phyloP scores from a whole-genome alignment of 92 coral and sea anemone genomes.

The Scolanthus callimorphus region DNA sequence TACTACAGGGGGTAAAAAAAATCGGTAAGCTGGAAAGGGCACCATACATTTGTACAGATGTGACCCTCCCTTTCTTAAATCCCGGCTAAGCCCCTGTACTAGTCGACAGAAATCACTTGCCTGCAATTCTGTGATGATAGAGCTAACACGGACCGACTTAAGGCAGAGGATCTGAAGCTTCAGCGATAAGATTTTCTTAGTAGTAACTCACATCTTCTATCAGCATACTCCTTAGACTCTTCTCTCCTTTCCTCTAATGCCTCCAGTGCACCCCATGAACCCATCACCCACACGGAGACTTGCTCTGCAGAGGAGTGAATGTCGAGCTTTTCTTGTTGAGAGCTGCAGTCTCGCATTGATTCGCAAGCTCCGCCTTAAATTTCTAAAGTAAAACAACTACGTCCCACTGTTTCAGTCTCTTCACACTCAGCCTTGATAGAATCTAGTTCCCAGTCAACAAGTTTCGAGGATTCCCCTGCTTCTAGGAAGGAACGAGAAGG shows the following conservation, averaged over 20 bases:
- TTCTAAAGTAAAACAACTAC: conserved; percentile 55
- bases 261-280: conserved; percentile 83
- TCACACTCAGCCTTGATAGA: conserved; percentile 48
- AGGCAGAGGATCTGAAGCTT: conserved; percentile 73
- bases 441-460: conserved; percentile 78
- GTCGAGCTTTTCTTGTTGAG: conserved; percentile 67
- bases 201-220: conserved; percentile 42
- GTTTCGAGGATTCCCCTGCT: conserved; percentile 65
- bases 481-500: conserved; percentile 33
- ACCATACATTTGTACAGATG: no score
- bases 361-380: conserved; percentile 53
- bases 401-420: conserved; percentile 66
- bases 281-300: conserved; percentile 73
- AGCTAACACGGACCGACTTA: conserved; percentile 53
- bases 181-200: conserved; percentile 56
- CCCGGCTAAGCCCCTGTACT: no score
- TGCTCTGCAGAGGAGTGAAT: conserved; percentile 43
- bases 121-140: conserved; percentile 54
- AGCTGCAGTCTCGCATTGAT: conserved; percentile 61
- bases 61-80: no score
- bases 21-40: no score
- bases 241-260: conserved; percentile 62
- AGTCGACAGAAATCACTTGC: conserved; percentile 21
- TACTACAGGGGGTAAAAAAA: no score
- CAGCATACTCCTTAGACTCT: conserved; percentile 64